phyloP scores from a whole-genome alignment of 1,140 invertebrate genomes.

The Sarcophaga bullata region DNA sequence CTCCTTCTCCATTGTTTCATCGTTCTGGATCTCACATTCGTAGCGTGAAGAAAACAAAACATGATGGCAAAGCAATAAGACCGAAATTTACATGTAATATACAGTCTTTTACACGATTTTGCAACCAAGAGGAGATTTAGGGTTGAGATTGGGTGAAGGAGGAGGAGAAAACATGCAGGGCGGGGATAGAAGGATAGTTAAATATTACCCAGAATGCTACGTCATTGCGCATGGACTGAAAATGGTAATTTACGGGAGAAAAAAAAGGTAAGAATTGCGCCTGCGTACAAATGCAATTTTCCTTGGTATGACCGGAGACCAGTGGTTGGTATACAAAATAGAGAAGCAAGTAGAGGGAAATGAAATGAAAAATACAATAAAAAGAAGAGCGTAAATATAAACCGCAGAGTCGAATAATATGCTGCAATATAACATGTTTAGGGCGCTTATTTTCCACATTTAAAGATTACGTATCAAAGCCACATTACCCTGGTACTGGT shows the following conservation, averaged over 20 bases:
- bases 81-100: not conserved
- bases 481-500: not conserved
- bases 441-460: slow-evolving; percentile 38
- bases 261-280: slow-evolving; percentile 32
- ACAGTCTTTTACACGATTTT: slow-evolving; percentile 1
- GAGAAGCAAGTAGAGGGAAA: not conserved
- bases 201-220: not conserved
- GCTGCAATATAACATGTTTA: slow-evolving; percentile 39
- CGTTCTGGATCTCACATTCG: too few species aligned
- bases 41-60: not conserved
- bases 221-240: not conserved
- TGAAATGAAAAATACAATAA: not conserved
- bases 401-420: slow-evolving; percentile 36
- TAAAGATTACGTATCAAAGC: not conserved
- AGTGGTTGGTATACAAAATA: too few species aligned
- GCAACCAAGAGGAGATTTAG: not conserved
- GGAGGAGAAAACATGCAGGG: not conserved
- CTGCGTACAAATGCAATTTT: slow-evolving; percentile 21
- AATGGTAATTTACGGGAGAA: not conserved
- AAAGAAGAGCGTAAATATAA: slow-evolving; percentile 28
- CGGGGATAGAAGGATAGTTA: not conserved
- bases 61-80: slow-evolving; percentile 8
- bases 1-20: not conserved
- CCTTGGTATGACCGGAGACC: too few species aligned
- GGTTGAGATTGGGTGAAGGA: too few species aligned